Conservation (phyloP, 1,140 invertebrate species). For the Orius insidiosus region DNA sequence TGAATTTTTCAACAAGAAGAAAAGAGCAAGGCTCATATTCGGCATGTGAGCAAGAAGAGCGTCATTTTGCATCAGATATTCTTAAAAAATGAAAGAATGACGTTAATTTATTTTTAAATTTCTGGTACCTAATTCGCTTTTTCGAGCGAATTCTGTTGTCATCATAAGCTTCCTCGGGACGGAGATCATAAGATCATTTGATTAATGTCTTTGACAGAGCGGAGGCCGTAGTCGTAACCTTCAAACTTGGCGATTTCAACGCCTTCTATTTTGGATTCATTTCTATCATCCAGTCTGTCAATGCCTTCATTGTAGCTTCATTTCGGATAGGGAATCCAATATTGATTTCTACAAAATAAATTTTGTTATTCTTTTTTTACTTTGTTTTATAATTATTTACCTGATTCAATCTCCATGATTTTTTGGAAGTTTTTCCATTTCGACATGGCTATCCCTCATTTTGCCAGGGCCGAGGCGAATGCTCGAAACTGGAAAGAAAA, state of each 20-base stretch:
- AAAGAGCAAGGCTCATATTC: constrained; percentile 70
- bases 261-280: constrained; percentile 30
- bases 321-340: constrained; percentile 17
- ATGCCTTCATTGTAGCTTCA: constrained; percentile 17
- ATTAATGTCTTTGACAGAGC: constrained; percentile 47
- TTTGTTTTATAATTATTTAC: constrained; percentile 15
- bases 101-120: neutral
- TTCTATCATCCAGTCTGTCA: constrained; percentile 23
- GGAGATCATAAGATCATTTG: constrained; percentile 50
- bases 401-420: constrained; percentile 28
- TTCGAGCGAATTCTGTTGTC: constrained; percentile 49
- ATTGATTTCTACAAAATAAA: constrained; percentile 15
- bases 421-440: constrained; percentile 29
- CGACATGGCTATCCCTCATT: constrained; percentile 26
- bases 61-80: constrained; percentile 38
- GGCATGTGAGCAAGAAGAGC: constrained; percentile 71
- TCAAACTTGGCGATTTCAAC: constrained; percentile 54
- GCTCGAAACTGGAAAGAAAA: constrained; percentile 16
- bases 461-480: constrained; percentile 11
- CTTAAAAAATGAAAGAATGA: constrained; percentile 23
- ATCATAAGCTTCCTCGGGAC: constrained; percentile 70
- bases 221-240: constrained; percentile 60
- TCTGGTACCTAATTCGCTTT: constrained; percentile 37
- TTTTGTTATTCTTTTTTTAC: neutral
- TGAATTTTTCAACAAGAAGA: constrained; percentile 62